Evolutionary conservation across 2,888 invertebrate species (phyloP), one percentile per base, ranked within the genome.

Genomic region (Crematogaster levior): DNA sequence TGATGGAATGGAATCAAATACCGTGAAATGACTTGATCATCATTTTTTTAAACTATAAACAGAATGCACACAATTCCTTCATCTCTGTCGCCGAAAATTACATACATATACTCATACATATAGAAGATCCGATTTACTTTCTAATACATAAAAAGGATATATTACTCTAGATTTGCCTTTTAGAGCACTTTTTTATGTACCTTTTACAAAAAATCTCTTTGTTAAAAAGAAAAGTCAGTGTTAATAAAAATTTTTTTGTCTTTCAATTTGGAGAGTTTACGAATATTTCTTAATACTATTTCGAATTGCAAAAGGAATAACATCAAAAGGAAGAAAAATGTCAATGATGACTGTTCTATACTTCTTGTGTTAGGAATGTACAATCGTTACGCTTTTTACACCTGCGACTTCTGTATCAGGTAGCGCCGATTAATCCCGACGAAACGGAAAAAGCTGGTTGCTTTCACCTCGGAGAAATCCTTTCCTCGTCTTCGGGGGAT

Each of bases 391-490:
- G n/a, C 21, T 6, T 18, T 68, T 70, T 30, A 27, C 56, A 66
- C 18, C 7, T 43, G 12, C 68, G 15, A 12, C 3, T 37, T 58
- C 34, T n/a, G 10, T n/a, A 60, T 15, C 43, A 40, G n/a, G 3
- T 56, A 83, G 37, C 66, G 66, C 10, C 66, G 63, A 60, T 51
- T 53, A 82, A 74, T 37, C 46, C 56, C 82, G 79, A 84, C 77
- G 72, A 77, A 24, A 83, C 87, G 82, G 84, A 86, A 87, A 85
- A 85, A 86, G 85, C 86, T 82, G 83, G 85, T 90, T 87, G 85
- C 83, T 82, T 86, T 73, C 87, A 79, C 83, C 51, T 58, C n/a
- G n/a, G 58, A 90, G 83, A 86, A 89, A 87, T 90, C 43, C 82
- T 84, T 85, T 83, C 84, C 86, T 88, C 87, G 86, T 72, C 87